These are phyloP conservation scores for Coilia nasus DNA, from an alignment of 2,797 vertebrate genomes.

Conservation along the genomic window DNA sequence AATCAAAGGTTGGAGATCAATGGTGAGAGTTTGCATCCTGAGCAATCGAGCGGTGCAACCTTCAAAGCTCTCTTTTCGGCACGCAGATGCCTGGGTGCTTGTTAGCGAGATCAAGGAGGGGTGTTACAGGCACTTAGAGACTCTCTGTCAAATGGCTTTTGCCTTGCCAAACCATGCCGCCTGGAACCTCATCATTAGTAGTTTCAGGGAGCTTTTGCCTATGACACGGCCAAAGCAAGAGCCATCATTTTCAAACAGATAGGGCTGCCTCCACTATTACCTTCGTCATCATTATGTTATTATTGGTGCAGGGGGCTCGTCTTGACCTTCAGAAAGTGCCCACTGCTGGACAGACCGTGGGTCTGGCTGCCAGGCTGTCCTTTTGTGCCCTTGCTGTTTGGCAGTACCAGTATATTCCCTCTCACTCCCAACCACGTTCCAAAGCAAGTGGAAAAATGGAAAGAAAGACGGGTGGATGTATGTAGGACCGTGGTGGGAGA, in stretches of 20 bases:
- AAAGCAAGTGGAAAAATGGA: background rate
- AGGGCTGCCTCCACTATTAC: background rate
- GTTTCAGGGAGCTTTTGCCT: background rate
- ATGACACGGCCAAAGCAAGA: background rate
- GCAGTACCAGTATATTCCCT: background rate
- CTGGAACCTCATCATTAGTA: background rate
- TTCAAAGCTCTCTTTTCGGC: background rate
- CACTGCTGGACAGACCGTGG: background rate
- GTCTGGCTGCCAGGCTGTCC: background rate
- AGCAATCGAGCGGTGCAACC: background rate
- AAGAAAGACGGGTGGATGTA: background rate
- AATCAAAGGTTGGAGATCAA: conserved; percentile 7
- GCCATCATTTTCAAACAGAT: background rate
- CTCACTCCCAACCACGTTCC: background rate
- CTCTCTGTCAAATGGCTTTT: background rate
- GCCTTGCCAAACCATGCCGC: background rate
- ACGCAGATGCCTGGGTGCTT: background rate
- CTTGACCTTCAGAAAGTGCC: background rate
- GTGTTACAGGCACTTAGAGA: conserved; percentile 13
- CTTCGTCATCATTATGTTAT: background rate
- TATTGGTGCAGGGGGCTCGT: background rate
- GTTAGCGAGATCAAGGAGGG: conserved; percentile 17
- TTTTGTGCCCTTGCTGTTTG: background rate
- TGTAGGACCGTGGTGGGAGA: background rate
- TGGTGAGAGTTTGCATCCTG: background rate